These are phyloP conservation scores for Echinops telfairi DNA, from an alignment of 2,113 vertebrate genomes.

Conservation along the genomic window DNA sequence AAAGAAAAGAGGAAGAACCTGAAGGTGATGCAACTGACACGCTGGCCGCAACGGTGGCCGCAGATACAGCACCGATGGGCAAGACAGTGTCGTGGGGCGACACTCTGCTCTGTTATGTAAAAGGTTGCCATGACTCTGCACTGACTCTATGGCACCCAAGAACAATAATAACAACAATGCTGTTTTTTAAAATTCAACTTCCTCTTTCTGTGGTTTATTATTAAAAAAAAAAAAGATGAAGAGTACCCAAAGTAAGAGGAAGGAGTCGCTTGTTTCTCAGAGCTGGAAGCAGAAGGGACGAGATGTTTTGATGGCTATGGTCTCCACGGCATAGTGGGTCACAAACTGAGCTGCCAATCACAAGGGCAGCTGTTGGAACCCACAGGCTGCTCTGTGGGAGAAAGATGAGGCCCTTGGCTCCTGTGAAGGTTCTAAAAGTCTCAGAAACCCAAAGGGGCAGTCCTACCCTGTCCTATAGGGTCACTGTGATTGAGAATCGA, in stretches of 20 bases:
- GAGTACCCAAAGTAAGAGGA: not conserved
- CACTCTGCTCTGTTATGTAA: not conserved
- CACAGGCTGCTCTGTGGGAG: too few species aligned
- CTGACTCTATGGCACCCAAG: not conserved
- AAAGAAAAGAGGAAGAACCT: not conserved
- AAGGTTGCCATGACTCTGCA: not conserved
- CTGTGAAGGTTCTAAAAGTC: too few species aligned
- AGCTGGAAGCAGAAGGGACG: constrained; percentile 10
- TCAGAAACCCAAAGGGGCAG: too few species aligned
- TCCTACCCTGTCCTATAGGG: too few species aligned
- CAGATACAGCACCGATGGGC: not conserved
- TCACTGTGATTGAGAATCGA: too few species aligned
- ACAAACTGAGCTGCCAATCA: too few species aligned
- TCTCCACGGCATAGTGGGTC: not conserved
- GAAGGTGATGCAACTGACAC: not conserved
- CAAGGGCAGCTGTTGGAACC: too few species aligned
- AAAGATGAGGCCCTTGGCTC: too few species aligned
- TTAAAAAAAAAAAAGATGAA: not conserved
- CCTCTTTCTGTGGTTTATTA: not conserved
- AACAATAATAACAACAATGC: not conserved
- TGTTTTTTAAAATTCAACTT: not conserved
- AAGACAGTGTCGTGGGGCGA: not conserved
- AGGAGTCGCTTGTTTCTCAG: constrained; percentile 27
- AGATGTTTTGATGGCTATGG: not conserved
- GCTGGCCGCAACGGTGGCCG: not conserved